Evolutionary conservation across 1,140 invertebrate genomes (phyloP), one percentile per base, ranked within the genome.

Genomic region (Acromyrmex echinatior): DNA sequence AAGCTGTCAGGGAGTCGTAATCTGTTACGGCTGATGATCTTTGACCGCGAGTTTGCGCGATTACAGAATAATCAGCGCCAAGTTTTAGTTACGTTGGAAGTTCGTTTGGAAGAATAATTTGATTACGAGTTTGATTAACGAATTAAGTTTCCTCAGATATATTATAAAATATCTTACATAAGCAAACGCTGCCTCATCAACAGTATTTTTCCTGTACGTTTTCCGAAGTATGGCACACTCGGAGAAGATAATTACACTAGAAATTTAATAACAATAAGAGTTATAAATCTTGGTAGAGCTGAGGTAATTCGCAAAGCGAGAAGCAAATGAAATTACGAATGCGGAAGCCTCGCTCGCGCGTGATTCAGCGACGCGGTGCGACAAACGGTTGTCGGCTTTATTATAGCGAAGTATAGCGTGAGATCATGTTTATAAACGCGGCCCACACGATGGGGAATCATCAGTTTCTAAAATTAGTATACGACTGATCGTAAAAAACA

Each of bases 351-450:
- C 39, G 6, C 7, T 73, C 56, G 4, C 53, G 51, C 56, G 31
- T 63, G 66, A 77, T 53, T 53, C 28, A 9, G 39, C 21, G 21
- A n/a, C 45, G 28, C 39, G 16, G 18, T 18, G 65, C 39, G 21
- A 35, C 28, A 60, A 39, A 45, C 51, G 21, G 16, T 31, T 10
- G 66, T 51, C 86, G 78, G 21, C 51, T 89, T 86, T 81, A 68
- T 90, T 87, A 58, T 84, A 25, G 25, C 73, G 84, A 49, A 39
- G 25, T 28, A 51, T 51, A 51, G 14, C 49, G 56, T 89, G 88
- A 89, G 87, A 79, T 89, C 88, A 89, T 62, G 77, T 88, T 88
- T 88, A 89, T 88, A 88, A 89, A 28, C 49, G 74, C 39, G 0
- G 28, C 25, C 70, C 12, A 18, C 65, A 82, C 58, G 58, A 87